A percentile compares a stretch with the other conserved stretches of the same genome.
These are phyloP conservation scores for Dipodomys ordii DNA, from an alignment of 2,113 vertebrate species.

Conservation along the genomic window DNA sequence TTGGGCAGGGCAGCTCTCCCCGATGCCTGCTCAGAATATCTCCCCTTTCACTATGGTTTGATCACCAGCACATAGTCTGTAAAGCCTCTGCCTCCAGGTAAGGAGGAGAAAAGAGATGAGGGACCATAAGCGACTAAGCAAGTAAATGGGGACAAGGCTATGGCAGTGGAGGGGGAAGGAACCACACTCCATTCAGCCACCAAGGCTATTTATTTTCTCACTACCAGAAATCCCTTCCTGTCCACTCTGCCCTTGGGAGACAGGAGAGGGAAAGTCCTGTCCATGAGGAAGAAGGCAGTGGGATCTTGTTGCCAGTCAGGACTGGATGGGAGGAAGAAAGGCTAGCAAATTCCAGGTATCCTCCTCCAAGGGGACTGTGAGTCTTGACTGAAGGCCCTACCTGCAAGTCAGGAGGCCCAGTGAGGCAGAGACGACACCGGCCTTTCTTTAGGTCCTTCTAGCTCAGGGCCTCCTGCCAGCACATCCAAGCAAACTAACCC, in stretches of 20 bases:
- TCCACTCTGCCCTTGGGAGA: background rate
- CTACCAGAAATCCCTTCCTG: background rate
- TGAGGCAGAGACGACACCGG: background rate
- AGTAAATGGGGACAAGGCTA: background rate
- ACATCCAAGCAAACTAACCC: background rate
- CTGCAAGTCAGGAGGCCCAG: too few species aligned
- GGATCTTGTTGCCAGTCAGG: background rate
- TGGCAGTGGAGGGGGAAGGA: too few species aligned
- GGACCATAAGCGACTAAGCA: too few species aligned
- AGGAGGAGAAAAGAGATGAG: background rate
- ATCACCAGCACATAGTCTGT: background rate
- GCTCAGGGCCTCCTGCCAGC: background rate
- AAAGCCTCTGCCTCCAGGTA: background rate
- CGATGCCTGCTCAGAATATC: background rate
- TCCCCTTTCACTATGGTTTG: background rate
- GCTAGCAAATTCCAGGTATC: background rate
- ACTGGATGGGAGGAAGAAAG: background rate
- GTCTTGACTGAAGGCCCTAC: background rate
- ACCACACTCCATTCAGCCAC: background rate
- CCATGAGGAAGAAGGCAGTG: background rate
- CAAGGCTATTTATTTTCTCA: background rate
- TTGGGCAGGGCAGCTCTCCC: conserved; percentile 25
- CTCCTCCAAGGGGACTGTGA: background rate
- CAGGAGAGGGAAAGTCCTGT: background rate
- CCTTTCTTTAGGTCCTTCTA: background rate